phyloP scores from a whole-genome alignment of 2,888 invertebrate species.

The Machimus rusticus region DNA sequence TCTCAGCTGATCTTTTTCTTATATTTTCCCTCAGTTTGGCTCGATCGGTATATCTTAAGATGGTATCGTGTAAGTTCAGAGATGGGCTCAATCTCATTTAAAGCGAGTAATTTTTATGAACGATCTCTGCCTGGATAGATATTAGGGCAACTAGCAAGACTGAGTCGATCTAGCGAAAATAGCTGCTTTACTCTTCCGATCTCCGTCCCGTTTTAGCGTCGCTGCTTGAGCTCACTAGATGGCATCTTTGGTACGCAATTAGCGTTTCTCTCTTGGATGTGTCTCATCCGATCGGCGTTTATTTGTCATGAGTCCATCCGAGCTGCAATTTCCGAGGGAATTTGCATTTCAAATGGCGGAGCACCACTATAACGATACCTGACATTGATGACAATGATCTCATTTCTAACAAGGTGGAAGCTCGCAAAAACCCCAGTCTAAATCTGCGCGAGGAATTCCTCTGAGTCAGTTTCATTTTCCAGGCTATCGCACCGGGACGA shows the following conservation, averaged over 20 bases:
- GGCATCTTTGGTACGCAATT: conserved; percentile 11
- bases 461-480: conserved; percentile 23
- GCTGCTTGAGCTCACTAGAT: not conserved
- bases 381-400: conserved; percentile 32
- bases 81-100: not conserved
- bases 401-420: conserved; percentile 19
- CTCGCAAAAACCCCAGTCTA: not conserved
- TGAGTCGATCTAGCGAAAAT: not conserved
- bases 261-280: conserved; percentile 32
- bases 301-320: conserved; percentile 29
- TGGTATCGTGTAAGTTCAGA: not conserved
- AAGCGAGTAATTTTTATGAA: not conserved
- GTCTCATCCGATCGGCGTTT: conserved; percentile 36
- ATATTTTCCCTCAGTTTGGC: not conserved
- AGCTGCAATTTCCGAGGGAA: conserved; percentile 2
- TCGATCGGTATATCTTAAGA: not conserved
- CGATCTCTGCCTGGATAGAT: not conserved
- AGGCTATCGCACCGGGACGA: not conserved
- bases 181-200: not conserved
- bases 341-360: conserved; percentile 35
- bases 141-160: not conserved
- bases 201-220: not conserved
- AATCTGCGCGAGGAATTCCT: not conserved
- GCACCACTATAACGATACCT: conserved; percentile 15
- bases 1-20: not conserved